A percentile compares a stretch with the other conserved stretches of the same genome.
These are phyloP conservation scores for Megathymus violae DNA, from an alignment of 1,140 invertebrate genomes.

Conservation along the genomic window DNA sequence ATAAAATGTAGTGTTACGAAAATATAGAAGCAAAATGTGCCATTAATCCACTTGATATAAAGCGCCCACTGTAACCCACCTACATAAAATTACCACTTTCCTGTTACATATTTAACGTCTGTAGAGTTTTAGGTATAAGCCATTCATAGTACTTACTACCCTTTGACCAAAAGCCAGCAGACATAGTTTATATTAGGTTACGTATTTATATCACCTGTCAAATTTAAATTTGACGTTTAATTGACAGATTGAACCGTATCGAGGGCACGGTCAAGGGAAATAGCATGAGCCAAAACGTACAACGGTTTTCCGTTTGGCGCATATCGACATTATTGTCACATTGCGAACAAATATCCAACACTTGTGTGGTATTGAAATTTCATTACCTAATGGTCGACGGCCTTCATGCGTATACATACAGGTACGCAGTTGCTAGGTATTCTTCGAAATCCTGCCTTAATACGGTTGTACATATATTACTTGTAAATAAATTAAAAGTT, in stretches of 20 bases:
- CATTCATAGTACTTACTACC: too few relatives aligned
- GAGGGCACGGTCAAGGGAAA: conserved; percentile 19
- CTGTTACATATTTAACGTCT: neutral
- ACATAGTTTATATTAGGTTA: too few relatives aligned
- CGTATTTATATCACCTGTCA: neutral
- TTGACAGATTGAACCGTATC: conserved; percentile 19
- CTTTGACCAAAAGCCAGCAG: neutral
- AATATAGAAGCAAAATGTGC: neutral
- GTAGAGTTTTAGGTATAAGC: too few relatives aligned
- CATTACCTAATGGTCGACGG: neutral
- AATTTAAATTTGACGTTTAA: conserved; percentile 12
- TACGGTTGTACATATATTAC: too few relatives aligned
- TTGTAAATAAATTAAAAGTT: too few relatives aligned
- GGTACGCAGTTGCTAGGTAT: neutral
- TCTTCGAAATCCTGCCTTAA: too few relatives aligned
- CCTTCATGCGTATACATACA: neutral
- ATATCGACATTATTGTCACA: neutral
- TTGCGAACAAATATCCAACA: neutral
- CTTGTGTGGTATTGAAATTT: neutral
- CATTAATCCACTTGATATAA: neutral
- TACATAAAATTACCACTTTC: neutral
- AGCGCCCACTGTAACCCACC: neutral
- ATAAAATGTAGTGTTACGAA: neutral
- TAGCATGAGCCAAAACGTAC: conserved; percentile 2
- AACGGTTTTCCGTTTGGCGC: conserved; percentile 9